Base-by-base conservation (phyloP, 2,888 invertebrate species). In the Ophion ellenae region DNA sequence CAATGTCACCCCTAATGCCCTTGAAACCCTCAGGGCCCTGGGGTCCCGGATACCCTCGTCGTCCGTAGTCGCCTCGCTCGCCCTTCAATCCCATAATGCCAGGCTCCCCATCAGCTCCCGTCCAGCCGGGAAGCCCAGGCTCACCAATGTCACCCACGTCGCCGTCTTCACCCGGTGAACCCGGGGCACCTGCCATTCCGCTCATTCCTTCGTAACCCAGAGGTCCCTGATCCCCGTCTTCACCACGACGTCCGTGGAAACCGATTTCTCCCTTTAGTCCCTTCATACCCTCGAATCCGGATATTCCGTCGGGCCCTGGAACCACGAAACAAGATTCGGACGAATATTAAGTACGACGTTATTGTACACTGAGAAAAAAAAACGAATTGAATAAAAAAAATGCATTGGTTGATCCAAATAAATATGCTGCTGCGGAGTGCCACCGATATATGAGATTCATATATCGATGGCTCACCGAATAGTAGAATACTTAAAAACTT, bases 31-130 rank as follows among this genome's bases (percentile, higher is more conserved):
- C 91, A 10, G 88, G 91, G 0, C 97, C 97, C 86, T 95, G 95
- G 11, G 92, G 92, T 20, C 98, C 98, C 0, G 95, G 95, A 2
- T 93, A 90, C 2, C 98, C 98, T 85, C 95, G 95, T 64, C 95
- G 94, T 83, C 98, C 98, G 76, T 96, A 96, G 84, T 96, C 96
- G 85, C 98, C 98, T 20, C 95, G 95, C 92, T 97, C 97, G 88
- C 98, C 98, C 94, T 96, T 97, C 9, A 96, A 94, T 53, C 97
- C 97, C 24, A 95, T 93, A 2, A 86, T 74, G 7, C 94, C 94
- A 0, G 85, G 67, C 6, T 89, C 47, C 32, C 94, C 94, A 0
- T 89, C 88, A 57, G 77, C 63, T 67, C 98, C 98, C 78, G 95
- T 95, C 88, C 92, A 94, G 66, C 97, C 97, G 75, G 91, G 93